A percentile compares a stretch with the other conserved stretches of the same genome.
Evolutionary conservation across 2,113 vertebrate genomes (phyloP).

Genomic region (Mobula birostris): DNA sequence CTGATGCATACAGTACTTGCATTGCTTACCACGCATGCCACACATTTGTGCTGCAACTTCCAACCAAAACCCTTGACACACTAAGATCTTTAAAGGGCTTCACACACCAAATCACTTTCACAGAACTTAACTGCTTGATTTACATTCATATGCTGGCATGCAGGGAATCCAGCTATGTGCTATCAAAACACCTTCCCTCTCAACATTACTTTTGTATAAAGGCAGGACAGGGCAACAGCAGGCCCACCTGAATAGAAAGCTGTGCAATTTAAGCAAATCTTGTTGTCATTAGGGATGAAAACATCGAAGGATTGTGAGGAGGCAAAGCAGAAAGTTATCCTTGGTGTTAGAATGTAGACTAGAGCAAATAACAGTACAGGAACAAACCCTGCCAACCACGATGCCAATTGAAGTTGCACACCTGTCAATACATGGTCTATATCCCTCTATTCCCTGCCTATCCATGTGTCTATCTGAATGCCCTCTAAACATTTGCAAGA

Average conservation of each 20-base stretch:
- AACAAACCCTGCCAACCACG: too few relatives aligned
- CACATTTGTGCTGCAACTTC: conserved; percentile 3
- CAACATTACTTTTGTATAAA: background rate
- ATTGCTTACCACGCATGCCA: conserved; percentile 12
- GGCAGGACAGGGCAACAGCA: background rate
- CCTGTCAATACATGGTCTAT: too few relatives aligned
- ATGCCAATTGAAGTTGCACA: too few relatives aligned
- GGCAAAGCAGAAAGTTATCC: background rate
- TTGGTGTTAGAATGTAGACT: too few relatives aligned
- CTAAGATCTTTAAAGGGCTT: conserved; percentile 3
- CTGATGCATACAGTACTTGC: background rate
- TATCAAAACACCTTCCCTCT: background rate
- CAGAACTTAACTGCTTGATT: background rate
- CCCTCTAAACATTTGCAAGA: too few relatives aligned
- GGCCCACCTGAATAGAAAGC: background rate
- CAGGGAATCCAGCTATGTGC: background rate
- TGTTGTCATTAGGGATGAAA: background rate
- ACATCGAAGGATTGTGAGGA: background rate
- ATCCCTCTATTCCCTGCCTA: too few relatives aligned
- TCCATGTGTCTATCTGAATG: too few relatives aligned
- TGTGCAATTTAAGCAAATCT: background rate
- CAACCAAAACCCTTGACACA: background rate
- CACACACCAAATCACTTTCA: background rate
- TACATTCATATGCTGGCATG: background rate
- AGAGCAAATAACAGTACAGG: too few relatives aligned